Base-by-base conservation (phyloP, 2,888 invertebrate species). In the Melanostoma scalare region DNA sequence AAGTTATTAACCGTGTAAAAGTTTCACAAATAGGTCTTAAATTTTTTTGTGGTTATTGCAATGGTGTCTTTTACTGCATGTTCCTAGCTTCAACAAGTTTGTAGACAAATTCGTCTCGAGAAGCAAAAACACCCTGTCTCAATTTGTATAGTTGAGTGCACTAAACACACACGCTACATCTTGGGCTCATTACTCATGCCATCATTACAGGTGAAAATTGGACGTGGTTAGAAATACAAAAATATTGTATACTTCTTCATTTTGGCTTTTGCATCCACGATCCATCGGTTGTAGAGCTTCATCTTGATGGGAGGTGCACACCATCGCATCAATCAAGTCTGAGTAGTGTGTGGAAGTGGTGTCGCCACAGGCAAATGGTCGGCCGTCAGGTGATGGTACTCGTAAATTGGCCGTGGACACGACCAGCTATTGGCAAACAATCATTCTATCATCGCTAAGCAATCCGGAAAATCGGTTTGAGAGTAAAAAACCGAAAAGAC, bases 131-230 rank as follows among this genome's bases (percentile, higher is more conserved):
- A 42, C 42, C 42, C 8, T 42, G 8, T 42, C 9, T 6, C 9
- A 6, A 42, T 42, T 42, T n/a, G 20, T 20, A 20, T 20, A 20
- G 20, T 20, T 20, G 33, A 10, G 33, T 40, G 31, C 46, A 20
- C 36, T 40, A 33, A 52, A 53, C 40, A 61, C 35, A 52, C 20
- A 52, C 50, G n/a, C 48, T 5, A 6, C 44, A 44, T 10, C 33
- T 36, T 35, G 20, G 58, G 52, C 61, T 61, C 53, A 69, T 76
- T 69, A 61, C 68, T 76, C 75, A 68, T 52, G 50, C 60, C 75
- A 52, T 68, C 68, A 60, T 75, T 46, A 4, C 31, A 60, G 55
- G 68, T 76, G 75, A 76, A 76, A 76, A 76, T 76, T 76, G 52
- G 35, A 68, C 75, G 75, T 76, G 75, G 35, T 40, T 53, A 38